These are phyloP conservation scores for Pasiphila rectangulata DNA, from an alignment of 2,888 invertebrate genomes.

Conservation along the genomic window DNA sequence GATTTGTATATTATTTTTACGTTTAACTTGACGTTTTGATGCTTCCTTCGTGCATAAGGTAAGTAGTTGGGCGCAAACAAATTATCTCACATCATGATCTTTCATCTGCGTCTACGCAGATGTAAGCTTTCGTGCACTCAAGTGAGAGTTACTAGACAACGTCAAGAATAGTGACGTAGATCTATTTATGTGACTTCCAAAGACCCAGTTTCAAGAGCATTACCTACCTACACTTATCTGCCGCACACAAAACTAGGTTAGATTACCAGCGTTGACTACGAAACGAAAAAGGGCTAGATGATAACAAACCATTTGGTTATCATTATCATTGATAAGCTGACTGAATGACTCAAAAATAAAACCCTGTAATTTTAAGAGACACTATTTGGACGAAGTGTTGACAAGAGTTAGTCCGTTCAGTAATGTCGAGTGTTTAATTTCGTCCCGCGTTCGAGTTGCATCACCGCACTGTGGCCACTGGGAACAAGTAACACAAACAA, in stretches of 20 bases:
- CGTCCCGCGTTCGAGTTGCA: conserved; percentile 60
- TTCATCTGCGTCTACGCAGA: no score
- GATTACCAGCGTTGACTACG: conserved; percentile 48
- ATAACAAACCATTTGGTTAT: no score
- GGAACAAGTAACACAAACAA: conserved; percentile 55
- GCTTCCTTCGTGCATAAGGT: no score
- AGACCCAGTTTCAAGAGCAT: conserved; percentile 40
- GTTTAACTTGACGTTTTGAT: no score
- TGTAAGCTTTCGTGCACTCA: conserved; percentile 9
- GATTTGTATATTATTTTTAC: no score
- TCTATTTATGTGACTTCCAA: conserved; percentile 52
- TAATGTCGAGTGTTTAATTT: conserved; percentile 69
- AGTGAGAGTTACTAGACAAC: conserved; percentile 15
- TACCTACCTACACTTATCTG: conserved; percentile 40
- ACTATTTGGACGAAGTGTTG: conserved; percentile 30
- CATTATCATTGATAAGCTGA: conserved; percentile 70
- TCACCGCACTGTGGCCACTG: conserved; percentile 47
- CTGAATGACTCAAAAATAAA: conserved; percentile 46
- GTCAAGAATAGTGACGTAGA: conserved; percentile 56
- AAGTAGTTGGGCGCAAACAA: no score
- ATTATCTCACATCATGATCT: no score
- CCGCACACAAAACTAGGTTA: conserved; percentile 62
- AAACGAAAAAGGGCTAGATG: conserved; percentile 24
- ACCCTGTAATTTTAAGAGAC: conserved; percentile 46
- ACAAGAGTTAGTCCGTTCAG: conserved; percentile 39